Percentiles rank a stretch among this genome's conserved stretches.
phyloP scores from a whole-genome alignment of 2,113 vertebrate genomes.

The Scatophagus argus region DNA sequence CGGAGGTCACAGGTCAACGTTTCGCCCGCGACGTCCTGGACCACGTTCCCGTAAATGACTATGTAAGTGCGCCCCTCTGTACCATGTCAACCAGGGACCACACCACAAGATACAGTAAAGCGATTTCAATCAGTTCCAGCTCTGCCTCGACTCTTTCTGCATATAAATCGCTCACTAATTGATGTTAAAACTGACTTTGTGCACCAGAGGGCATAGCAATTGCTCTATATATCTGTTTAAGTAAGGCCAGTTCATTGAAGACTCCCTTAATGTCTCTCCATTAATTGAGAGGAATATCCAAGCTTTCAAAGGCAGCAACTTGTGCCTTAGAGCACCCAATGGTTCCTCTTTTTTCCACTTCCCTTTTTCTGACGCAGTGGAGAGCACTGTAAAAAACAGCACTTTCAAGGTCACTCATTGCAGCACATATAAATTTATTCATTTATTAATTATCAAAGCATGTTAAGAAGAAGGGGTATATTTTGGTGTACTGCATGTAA shows the following conservation, averaged over 20 bases:
- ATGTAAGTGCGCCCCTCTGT: slow-evolving; percentile 79
- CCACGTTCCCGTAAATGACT: slow-evolving; percentile 80
- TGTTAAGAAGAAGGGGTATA: slow-evolving; percentile 54
- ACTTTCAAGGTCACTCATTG: slow-evolving; percentile 79
- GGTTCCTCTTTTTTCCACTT: slow-evolving; percentile 60
- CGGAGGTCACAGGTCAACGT: slow-evolving; percentile 75
- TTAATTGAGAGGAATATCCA: slow-evolving; percentile 85
- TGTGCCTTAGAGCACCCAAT: slow-evolving; percentile 74
- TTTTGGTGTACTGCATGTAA: slow-evolving; percentile 60
- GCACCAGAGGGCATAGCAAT: slow-evolving; percentile 82
- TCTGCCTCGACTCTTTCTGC: slow-evolving; percentile 71
- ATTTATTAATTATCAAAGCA: slow-evolving; percentile 83
- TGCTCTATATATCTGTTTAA: slow-evolving; percentile 87
- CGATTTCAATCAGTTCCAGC: slow-evolving; percentile 63
- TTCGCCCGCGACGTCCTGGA: slow-evolving; percentile 80
- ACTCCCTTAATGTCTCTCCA: slow-evolving; percentile 83
- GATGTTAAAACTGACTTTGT: slow-evolving; percentile 84
- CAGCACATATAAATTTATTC: slow-evolving; percentile 67
- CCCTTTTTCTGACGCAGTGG: slow-evolving; percentile 56
- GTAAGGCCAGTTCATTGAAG: slow-evolving; percentile 84
- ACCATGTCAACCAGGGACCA: slow-evolving; percentile 32
- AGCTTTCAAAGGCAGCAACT: slow-evolving; percentile 81
- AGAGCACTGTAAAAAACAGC: slow-evolving; percentile 56
- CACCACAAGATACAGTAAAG: slow-evolving; percentile 52
- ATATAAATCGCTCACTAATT: slow-evolving; percentile 85